Evolutionary conservation across 92 coral and sea anemone genomes (phyloP).

Genomic region (Parazoanthus darwini): DNA sequence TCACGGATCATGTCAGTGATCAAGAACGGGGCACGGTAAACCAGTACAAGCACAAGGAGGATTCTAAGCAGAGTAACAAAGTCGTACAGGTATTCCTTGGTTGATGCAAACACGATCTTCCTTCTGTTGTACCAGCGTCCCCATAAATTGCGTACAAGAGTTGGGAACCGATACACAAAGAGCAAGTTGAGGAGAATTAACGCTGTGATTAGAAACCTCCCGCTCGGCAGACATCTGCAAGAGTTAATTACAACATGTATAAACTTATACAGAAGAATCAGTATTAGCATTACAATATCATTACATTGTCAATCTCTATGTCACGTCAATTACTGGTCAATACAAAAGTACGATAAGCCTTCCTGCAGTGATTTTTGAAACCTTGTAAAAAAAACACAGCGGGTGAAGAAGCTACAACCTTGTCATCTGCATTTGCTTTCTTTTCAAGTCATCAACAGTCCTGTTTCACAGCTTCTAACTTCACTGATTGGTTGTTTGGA

Average conservation of each 20-base stretch:
- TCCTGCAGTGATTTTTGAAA: too few relatives aligned
- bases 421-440: background rate
- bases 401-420: background rate
- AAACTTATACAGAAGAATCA: too few relatives aligned
- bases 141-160: slow-evolving; percentile 70
- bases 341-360: background rate
- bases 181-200: slow-evolving; percentile 76
- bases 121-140: slow-evolving; percentile 95
- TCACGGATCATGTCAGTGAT: slow-evolving; percentile 87
- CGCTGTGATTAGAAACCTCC: slow-evolving; percentile 62
- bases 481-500: background rate
- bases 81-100: slow-evolving; percentile 78
- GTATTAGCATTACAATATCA: background rate
- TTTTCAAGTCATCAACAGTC: too few relatives aligned
- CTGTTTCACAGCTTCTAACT: background rate
- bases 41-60: slow-evolving; percentile 67
- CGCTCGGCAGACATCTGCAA: slow-evolving; percentile 74
- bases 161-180: slow-evolving; percentile 90
- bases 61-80: slow-evolving; percentile 75
- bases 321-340: background rate
- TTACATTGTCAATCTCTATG: too few relatives aligned
- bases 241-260: background rate
- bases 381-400: background rate
- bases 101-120: slow-evolving; percentile 73
- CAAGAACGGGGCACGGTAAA: slow-evolving; percentile 94